phyloP scores from a whole-genome alignment of 92 coral and sea anemone species.

The Porites divaricata region DNA sequence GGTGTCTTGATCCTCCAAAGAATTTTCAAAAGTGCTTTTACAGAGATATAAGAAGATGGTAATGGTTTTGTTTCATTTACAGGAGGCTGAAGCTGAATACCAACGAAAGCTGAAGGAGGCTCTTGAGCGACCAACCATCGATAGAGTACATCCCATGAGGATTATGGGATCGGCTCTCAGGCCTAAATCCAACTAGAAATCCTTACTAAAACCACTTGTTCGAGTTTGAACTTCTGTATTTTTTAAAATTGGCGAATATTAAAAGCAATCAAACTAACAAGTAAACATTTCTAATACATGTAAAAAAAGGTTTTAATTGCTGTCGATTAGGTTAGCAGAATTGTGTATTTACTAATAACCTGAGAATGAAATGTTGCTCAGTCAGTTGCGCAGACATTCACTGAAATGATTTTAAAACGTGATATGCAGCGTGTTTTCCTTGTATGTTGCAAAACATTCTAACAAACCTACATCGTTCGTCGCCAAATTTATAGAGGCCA shows the following conservation, averaged over 20 bases:
- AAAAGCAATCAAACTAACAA: not conserved
- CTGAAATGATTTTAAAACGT: not conserved
- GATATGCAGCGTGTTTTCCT: too few relatives aligned
- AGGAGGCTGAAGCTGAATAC: constrained; percentile 97
- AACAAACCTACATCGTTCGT: not conserved
- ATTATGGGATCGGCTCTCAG: constrained; percentile 69
- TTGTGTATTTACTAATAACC: too few relatives aligned
- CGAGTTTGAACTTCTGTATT: constrained; percentile 5
- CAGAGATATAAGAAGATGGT: not conserved
- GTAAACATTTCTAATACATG: not conserved
- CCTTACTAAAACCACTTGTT: not conserved
- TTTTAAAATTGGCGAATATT: constrained; percentile 1
- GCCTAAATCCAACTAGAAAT: constrained; percentile 55
- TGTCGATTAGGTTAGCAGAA: too few relatives aligned
- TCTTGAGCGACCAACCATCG: constrained; percentile 74
- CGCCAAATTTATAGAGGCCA: not conserved
- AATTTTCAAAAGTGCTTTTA: not conserved
- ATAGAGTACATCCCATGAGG: constrained; percentile 87
- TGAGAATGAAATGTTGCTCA: not conserved
- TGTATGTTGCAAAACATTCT: not conserved
- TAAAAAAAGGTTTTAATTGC: not conserved
- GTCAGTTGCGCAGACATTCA: not conserved
- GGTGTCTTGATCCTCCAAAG: not conserved
- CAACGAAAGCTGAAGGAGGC: constrained; percentile 89
- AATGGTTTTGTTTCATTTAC: not conserved